These are phyloP conservation scores for Cladopsammia gracilis DNA, from an alignment of 64 coral and sea anemone genomes.

Conservation along the genomic window DNA sequence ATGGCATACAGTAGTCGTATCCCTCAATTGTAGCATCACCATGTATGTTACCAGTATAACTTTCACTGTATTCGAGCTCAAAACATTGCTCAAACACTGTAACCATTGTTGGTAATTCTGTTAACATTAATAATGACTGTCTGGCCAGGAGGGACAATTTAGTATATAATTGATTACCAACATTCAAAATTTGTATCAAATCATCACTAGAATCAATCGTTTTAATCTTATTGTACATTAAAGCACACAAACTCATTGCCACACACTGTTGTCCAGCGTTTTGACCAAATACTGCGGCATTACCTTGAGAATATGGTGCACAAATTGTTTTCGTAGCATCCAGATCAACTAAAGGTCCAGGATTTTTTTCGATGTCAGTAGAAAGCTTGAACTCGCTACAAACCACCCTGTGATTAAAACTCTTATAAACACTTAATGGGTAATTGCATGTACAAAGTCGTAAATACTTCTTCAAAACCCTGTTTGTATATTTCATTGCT, in stretches of 20 bases:
- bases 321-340: conserved; percentile 61
- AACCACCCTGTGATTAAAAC: neutral
- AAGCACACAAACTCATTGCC: conserved; percentile 74
- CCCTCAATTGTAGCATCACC: conserved; percentile 51
- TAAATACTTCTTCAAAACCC: neutral
- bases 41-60: conserved; percentile 34
- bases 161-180: conserved; percentile 62
- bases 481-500: neutral
- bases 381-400: neutral
- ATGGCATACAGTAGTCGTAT: conserved; percentile 49
- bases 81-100: conserved; percentile 53
- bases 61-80: conserved; percentile 54
- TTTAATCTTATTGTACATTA: conserved; percentile 58
- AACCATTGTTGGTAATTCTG: conserved; percentile 71
- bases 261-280: conserved; percentile 63
- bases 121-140: conserved; percentile 69
- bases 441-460: neutral
- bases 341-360: conserved; percentile 16
- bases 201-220: conserved; percentile 33
- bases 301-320: conserved; percentile 72
- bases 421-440: neutral
- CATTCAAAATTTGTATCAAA: conserved; percentile 68
- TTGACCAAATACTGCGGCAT: conserved; percentile 39
- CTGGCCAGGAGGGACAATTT: conserved; percentile 48
- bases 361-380: neutral